Evolutionary conservation across 2,888 invertebrate genomes (phyloP).

Genomic region (Agonopterix alstromeriana): DNA sequence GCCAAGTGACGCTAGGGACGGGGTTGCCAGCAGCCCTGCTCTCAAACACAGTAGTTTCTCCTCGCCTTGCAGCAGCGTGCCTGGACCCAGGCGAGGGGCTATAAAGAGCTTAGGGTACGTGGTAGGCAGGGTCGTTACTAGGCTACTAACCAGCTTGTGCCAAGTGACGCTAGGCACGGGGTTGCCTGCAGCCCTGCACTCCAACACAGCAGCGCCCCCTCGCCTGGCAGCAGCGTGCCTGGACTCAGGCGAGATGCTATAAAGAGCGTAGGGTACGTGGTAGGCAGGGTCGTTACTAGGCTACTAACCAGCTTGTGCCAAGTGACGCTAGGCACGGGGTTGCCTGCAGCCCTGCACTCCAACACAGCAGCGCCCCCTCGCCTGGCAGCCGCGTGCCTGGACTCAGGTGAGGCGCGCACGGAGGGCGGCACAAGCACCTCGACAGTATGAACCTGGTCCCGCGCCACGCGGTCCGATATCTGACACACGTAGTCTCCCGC

Average conservation of each 20-base stretch:
- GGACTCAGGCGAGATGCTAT: constrained; percentile 78
- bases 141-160: too few species aligned
- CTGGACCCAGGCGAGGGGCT: constrained; percentile 80
- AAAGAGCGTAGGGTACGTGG: too few species aligned
- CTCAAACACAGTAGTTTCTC: constrained; percentile 81
- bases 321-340: constrained; percentile 83
- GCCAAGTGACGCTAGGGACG: constrained; percentile 83
- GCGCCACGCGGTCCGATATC: constrained; percentile 81
- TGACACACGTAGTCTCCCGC: constrained; percentile 86
- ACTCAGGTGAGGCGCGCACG: constrained; percentile 81
- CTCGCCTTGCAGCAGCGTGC: constrained; percentile 80
- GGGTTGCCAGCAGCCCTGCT: constrained; percentile 85
- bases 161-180: constrained; percentile 84
- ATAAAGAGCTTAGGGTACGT: too few species aligned
- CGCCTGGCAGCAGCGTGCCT: constrained; percentile 81
- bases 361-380: constrained; percentile 82
- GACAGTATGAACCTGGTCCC: constrained; percentile 84
- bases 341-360: constrained; percentile 83
- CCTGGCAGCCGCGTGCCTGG: constrained; percentile 79
- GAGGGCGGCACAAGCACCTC: constrained; percentile 84
- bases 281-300: neutral
- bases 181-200: constrained; percentile 83
- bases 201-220: constrained; percentile 81
- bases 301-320: constrained; percentile 80
- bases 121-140: too few species aligned